Base-by-base conservation (phyloP, 2,113 vertebrate genomes). In the Tyto alba region DNA sequence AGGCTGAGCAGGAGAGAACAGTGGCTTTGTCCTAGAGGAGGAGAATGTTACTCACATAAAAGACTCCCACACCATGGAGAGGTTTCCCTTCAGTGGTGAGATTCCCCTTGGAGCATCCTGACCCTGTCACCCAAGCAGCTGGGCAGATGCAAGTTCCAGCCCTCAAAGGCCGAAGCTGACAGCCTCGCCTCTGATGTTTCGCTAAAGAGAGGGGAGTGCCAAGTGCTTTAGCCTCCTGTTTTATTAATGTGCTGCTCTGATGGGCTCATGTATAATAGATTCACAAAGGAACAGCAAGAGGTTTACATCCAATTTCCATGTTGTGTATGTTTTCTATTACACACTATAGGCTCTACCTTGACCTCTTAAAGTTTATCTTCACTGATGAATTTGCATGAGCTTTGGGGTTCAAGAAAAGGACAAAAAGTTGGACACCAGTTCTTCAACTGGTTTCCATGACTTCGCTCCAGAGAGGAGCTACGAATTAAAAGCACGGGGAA, bases 161-260 rank as follows among this genome's bases (percentile, higher is more conserved):
- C 88, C 92, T 91, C 94, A 95, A 94, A 95, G 93, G 62, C 17
- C 2, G 41, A 67, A 87, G 92, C 73, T 22, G 89, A 81, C 88
- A 53, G 95, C 53, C 86, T 52, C 10, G 59, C 67, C 95, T 96
- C 94, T 50, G 96, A 80, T 94, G 90, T 68, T 88, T 11, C 32
- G 7, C 91, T 74, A 66, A 90, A 95, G 85, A 71, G 93, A 26
- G 59, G 93, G 96, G 91, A 97, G 93, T 13, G 92, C 96, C 89
- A 53, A 94, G 95, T 38, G 95, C 96, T 97, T 93, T 71, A 77
- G 97, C 93, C 94, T 98, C 90, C 89, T 98, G 94, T 97, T 98
- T 98, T 96, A 98, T 98, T 98, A 88, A 98, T 98, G 79, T 3
- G n/a, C 96, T 90, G 81, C 95, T 95, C 94, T 93, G 95, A 95